Evolutionary conservation across 2,888 invertebrate species (phyloP), one percentile per base, ranked within the genome.

Genomic region (Cenopis cana): DNA sequence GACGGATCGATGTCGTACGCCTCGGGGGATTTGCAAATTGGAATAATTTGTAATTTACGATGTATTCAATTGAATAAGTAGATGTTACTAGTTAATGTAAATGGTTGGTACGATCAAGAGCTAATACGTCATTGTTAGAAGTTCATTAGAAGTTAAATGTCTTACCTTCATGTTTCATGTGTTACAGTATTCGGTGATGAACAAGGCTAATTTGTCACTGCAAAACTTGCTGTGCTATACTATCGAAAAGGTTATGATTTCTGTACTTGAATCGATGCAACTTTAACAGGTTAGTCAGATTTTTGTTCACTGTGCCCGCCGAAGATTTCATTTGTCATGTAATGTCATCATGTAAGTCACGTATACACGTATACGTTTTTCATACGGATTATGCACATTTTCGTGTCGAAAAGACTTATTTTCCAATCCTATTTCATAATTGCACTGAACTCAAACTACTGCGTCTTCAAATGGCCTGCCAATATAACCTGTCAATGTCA

Each of bases 41-140:
- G 64, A 52, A 64, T 54, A 52, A 64, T 64, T 64, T 64, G 54
- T 64, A 64, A 64, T 64, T 64, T 64, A 64, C 64, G 64, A 24
- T 24, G 36, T 38, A 54, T 64, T 64, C 64, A n/a, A 64, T 64
- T 54, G 52, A 64, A 36, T 38, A 64, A 64, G 64, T 64, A 38
- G 36, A 50, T 33, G 17, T n/a, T 50, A 18, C n/a, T 64, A 52
- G 36, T 2, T 29, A 29, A 29, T 5, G 29, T 33, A 33, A 33
- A 33, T 8, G 20, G 24, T 52, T 29, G 14, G 14, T 24, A 54
- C 55, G 24, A 55, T 20, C n/a, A n/a, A 55, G 24, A n/a, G 14
- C 14, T 14, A 41, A 41, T 46, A n/a, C 0, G 14, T 46, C n/a
- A 46, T 12, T 41, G 11, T 41, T 14, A 8, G 46, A 46, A 46